Evolutionary conservation across 2,888 invertebrate species (phyloP), one percentile per base, ranked within the genome.

Genomic region (Abrostola triplasia): DNA sequence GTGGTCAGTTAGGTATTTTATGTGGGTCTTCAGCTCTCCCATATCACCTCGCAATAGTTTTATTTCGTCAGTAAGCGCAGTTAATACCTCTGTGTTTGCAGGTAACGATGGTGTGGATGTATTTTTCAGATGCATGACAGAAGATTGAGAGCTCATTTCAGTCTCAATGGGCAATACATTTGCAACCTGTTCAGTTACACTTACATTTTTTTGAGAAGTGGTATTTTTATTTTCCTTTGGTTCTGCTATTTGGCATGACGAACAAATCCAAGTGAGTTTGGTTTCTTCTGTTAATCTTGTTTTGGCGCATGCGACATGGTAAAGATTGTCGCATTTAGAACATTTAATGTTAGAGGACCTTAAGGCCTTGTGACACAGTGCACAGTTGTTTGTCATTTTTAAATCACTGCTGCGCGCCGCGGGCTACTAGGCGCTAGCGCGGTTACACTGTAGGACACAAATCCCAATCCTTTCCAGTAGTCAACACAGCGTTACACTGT

Each of bases 311-410:
- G 35, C n/a, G 11, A 24, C 36, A n/a, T 54, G 54, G 12, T 12
- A 42, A 1, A 36, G n/a, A 4, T 36, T 36, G 4, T 54, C 36
- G 5, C 54, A 42, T 10, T 9, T 42, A 4, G 36, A 44, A 11
- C 54, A 54, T 52, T 54, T 42, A 36, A 36, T 44, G 35, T 42
- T 6, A 0, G 42, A 5, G n/a, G 54, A 12, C 6, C 12, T 10
- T 5, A 42, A 9, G 1, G 42, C 5, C 12, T 36, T 42, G 1
- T 36, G 41, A 9, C 54, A 42, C 1, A 5, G 9, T 1, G 36
- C 41, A 10, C 54, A 54, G 44, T 36, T 54, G 44, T 54, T 54
- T 12, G 44, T 36, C 54, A 54, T 42, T 36, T 1, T n/a, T n/a
- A n/a, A n/a, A n/a, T n/a, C n/a, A n/a, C n/a, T n/a, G n/a, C n/a